Conservation (phyloP, 2,888 invertebrate genomes). For the Caenorhabditis sinica region DNA sequence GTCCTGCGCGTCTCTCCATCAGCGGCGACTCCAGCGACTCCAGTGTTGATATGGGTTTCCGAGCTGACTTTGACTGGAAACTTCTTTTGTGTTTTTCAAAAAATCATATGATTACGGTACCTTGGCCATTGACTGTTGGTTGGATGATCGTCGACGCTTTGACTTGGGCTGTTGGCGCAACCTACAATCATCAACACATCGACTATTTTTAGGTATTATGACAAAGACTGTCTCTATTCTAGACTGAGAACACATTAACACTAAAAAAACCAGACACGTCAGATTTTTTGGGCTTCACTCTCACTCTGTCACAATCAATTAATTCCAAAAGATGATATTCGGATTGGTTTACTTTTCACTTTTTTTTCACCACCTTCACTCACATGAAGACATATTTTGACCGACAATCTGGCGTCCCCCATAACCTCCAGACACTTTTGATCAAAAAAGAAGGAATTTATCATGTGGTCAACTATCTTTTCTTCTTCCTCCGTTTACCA, state of each 20-base stretch:
- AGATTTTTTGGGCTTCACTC: not conserved
- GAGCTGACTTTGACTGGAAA: conserved; percentile 56
- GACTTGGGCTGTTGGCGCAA: conserved; percentile 59
- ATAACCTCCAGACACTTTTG: conserved; percentile 47
- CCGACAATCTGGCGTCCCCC: conserved; percentile 26
- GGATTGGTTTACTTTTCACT: conserved; percentile 7
- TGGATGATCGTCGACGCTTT: conserved; percentile 51
- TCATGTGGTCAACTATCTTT: conserved; percentile 46
- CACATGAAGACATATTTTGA: conserved; percentile 37
- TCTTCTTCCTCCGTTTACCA: conserved; percentile 24
- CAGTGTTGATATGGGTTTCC: conserved; percentile 39
- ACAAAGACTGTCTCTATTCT: conserved; percentile 6
- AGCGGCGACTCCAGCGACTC: too few species aligned
- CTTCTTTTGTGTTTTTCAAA: not conserved
- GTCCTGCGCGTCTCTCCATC: conserved; percentile 32
- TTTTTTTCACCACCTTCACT: not conserved
- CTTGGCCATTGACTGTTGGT: conserved; percentile 54
- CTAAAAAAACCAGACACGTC: conserved; percentile 20
- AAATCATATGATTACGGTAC: conserved; percentile 21
- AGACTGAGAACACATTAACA: conserved; percentile 11
- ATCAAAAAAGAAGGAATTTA: conserved; percentile 44
- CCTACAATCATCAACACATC: conserved; percentile 41
- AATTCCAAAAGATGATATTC: not conserved
- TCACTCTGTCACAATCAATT: conserved; percentile 29
- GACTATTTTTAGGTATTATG: conserved; percentile 41